A percentile compares a stretch with the other conserved stretches of the same genome.
Evolutionary conservation across 1,140 invertebrate genomes (phyloP).

Genomic region (Steinernema feltiae): DNA sequence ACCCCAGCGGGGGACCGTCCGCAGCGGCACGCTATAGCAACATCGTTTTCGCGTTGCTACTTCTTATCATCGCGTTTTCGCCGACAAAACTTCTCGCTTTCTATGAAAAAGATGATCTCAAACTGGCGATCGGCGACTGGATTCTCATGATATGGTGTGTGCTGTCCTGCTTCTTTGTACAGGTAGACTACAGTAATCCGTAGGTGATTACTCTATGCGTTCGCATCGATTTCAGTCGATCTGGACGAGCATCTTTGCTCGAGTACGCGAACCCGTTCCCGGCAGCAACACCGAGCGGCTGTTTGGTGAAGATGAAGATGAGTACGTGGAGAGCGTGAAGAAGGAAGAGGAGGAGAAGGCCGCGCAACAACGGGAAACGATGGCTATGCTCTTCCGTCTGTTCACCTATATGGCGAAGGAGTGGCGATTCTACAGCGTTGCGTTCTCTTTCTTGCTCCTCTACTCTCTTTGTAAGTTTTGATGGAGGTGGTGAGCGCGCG

Average conservation of each 20-base stretch:
- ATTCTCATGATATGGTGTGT: slow-evolving; percentile 57
- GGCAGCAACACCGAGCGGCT: slow-evolving; percentile 27
- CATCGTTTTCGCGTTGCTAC: slow-evolving; percentile 40
- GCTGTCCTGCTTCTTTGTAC: slow-evolving; percentile 49
- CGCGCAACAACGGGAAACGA: slow-evolving; percentile 34
- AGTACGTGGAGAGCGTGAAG: slow-evolving; percentile 30
- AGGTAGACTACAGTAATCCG: slow-evolving; percentile 34
- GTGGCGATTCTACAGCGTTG: slow-evolving; percentile 38
- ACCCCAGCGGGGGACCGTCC: slow-evolving; percentile 45
- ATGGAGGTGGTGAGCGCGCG: neutral
- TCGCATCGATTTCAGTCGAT: slow-evolving; percentile 46
- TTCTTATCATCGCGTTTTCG: slow-evolving; percentile 48
- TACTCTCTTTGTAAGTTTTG: slow-evolving; percentile 48
- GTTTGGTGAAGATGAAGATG: slow-evolving; percentile 35
- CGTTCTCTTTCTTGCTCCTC: slow-evolving; percentile 50
- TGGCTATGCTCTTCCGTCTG: slow-evolving; percentile 29
- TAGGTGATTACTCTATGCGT: neutral
- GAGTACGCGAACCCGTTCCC: slow-evolving; percentile 41
- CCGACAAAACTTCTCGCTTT: slow-evolving; percentile 55
- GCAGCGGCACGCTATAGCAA: slow-evolving; percentile 49
- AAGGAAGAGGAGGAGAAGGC: slow-evolving; percentile 37
- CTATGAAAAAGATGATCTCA: slow-evolving; percentile 50
- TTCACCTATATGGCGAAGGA: slow-evolving; percentile 37
- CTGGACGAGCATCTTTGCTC: slow-evolving; percentile 47
- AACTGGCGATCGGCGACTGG: slow-evolving; percentile 54